Conservation (phyloP, 2,888 invertebrate genomes). For the Drosophila infuscata region DNA sequence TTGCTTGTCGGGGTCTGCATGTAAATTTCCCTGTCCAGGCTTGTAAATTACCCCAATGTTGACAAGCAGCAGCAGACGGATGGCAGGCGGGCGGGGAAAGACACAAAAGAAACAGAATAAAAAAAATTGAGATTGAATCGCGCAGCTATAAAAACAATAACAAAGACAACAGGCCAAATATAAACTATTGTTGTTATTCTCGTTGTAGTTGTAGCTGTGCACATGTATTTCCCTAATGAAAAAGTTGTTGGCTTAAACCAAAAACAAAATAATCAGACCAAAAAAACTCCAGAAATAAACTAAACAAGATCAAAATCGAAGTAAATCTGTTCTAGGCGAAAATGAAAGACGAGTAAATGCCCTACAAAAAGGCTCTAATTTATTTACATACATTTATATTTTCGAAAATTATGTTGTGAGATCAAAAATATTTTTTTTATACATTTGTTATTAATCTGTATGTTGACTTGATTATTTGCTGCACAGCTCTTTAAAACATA, state of each 20-base stretch:
- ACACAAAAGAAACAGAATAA: conserved; percentile 24
- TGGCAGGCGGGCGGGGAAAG: conserved; percentile 2
- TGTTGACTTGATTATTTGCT: neutral
- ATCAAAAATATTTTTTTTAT: neutral
- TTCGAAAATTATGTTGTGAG: neutral
- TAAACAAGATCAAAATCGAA: conserved; percentile 41
- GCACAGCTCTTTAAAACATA: neutral
- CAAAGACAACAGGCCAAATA: conserved; percentile 41
- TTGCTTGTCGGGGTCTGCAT: conserved; percentile 46
- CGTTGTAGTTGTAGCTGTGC: conserved; percentile 29
- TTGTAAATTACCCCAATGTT: conserved; percentile 65
- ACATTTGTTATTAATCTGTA: neutral
- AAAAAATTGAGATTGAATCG: conserved; percentile 54
- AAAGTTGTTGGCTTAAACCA: conserved; percentile 51
- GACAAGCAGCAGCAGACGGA: conserved; percentile 41
- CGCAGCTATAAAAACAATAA: conserved; percentile 68
- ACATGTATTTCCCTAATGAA: conserved; percentile 68
- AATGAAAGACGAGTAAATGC: neutral
- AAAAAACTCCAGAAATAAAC: conserved; percentile 42
- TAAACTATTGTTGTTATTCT: conserved; percentile 48
- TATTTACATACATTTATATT: neutral
- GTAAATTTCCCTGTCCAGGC: conserved; percentile 68
- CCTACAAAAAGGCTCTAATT: conserved; percentile 3
- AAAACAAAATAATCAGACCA: conserved; percentile 66
- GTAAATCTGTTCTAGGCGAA: neutral